phyloP scores from a whole-genome alignment of 2,888 invertebrate genomes.

The Pristionchus mayeri region DNA sequence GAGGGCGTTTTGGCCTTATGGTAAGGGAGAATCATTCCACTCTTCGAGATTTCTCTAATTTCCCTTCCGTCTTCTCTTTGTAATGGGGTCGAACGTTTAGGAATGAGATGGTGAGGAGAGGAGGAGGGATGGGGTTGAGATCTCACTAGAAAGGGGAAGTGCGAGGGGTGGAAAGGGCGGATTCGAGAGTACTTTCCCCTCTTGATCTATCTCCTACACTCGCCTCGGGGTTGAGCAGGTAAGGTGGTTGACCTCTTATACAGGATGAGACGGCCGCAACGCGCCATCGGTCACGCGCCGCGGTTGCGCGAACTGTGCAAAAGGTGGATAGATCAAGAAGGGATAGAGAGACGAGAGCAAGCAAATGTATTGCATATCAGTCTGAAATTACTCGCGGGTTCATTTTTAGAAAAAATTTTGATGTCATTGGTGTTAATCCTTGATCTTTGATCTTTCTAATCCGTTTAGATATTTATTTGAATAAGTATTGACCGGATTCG shows the following conservation, averaged over 20 bases:
- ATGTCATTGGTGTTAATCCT: too few relatives aligned
- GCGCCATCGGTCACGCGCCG: slow-evolving; percentile 46
- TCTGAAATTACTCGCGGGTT: slow-evolving; percentile 22
- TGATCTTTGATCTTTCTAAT: slow-evolving; percentile 28
- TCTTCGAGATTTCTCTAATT: slow-evolving; percentile 25
- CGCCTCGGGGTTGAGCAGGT: slow-evolving; percentile 16
- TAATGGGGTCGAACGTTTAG: slow-evolving; percentile 42
- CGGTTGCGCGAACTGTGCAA: slow-evolving; percentile 38
- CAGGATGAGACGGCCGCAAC: slow-evolving; percentile 27
- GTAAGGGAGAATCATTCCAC: not conserved
- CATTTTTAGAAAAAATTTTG: too few relatives aligned
- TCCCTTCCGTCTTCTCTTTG: slow-evolving; percentile 23
- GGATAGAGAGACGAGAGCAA: not conserved
- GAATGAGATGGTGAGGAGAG: not conserved
- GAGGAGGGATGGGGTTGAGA: slow-evolving; percentile 4
- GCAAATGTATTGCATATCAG: slow-evolving; percentile 20
- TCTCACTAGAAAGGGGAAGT: slow-evolving; percentile 13
- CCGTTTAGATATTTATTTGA: too few relatives aligned
- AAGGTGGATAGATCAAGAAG: slow-evolving; percentile 34
- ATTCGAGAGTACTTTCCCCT: slow-evolving; percentile 2
- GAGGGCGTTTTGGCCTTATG: too few relatives aligned
- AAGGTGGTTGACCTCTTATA: slow-evolving; percentile 39
- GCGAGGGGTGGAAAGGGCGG: not conserved
- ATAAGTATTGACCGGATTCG: too few relatives aligned
- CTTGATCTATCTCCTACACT: slow-evolving; percentile 32